Base-by-base conservation (phyloP, 2,113 vertebrate genomes). In the Scalopus aquaticus region DNA sequence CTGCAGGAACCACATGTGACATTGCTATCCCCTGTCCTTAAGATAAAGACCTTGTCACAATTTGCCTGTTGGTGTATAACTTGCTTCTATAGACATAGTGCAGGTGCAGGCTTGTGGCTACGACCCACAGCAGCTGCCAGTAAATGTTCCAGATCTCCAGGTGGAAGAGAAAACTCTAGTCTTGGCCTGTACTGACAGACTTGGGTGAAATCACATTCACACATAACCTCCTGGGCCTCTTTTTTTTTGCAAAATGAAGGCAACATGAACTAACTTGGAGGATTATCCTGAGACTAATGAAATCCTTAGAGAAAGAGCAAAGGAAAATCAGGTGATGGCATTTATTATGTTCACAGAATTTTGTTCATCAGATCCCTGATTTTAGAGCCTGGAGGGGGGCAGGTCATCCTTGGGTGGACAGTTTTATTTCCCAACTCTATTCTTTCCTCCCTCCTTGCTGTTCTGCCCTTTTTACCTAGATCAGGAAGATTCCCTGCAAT, bases 221-320 rank as follows among this genome's bases (percentile, higher is more conserved):
- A 39, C 54, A 65, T 81, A 84, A 49, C 69, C 30, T 84, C 49
- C 16, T 22, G 35, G 46, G 49, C 2, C 37, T 37, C 83, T 26
- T 83, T 79, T 65, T 82, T 73, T 82, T 73, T 56, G 35, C 13
- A 89, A 96, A 93, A 76, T 70, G 54, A 94, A 88, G 51, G 76
- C 58, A 73, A 62, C 19, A 37, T 76, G 56, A 82, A 46, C 39
- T 64, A 54, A 83, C 32, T 90, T 67, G n/a, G 69, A 65, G 30
- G 64, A 73, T 3, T 85, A 46, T 37, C 69, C 17, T 1, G 13
- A 85, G 78, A 78, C 51, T 54, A 93, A 91, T 69, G 90, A 91
- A 89, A 90, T 86, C 88, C 82, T 88, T 82, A 58, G 79, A 91
- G 37, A 72, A 70, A 72, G 30, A 60, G 44, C 73, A 69, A 35